Evolutionary conservation across 2,797 vertebrate genomes (phyloP).

Genomic region (Sciurus carolinensis): DNA sequence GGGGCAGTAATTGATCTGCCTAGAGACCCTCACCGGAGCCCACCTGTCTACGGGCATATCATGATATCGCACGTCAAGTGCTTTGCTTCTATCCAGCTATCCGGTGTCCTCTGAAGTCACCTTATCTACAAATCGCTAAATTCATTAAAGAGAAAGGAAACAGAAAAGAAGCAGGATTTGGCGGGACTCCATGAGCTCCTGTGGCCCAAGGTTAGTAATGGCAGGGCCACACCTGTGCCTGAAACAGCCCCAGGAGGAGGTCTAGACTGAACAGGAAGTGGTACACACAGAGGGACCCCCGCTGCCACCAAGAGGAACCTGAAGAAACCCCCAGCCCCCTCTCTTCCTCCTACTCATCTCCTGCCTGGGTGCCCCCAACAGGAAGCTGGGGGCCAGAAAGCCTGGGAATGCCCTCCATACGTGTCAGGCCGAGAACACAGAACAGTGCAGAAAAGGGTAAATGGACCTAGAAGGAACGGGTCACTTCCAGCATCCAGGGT

Average conservation of each 20-base stretch:
- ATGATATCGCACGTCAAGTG: background rate
- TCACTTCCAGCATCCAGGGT: background rate
- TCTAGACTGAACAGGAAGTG: too few relatives aligned
- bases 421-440: background rate
- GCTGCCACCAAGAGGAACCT: background rate
- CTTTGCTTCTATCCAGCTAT: background rate
- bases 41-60: background rate
- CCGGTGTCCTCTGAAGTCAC: background rate
- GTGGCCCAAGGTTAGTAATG: too few relatives aligned
- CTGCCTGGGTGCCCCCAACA: background rate
- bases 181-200: background rate
- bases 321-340: background rate
- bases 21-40: background rate
- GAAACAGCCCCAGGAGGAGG: too few relatives aligned
- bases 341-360: background rate
- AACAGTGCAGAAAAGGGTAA: background rate
- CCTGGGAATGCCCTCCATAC: rapidly evolving
- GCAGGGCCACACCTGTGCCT: too few relatives aligned
- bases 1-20: constrained; percentile 14
- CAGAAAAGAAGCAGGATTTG: background rate
- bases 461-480: background rate
- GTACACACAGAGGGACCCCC: background rate
- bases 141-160: background rate
- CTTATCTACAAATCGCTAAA: background rate
- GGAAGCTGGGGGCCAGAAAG: background rate